Conservation (phyloP, 2,888 invertebrate species). For the Pediacus dermestoides region DNA sequence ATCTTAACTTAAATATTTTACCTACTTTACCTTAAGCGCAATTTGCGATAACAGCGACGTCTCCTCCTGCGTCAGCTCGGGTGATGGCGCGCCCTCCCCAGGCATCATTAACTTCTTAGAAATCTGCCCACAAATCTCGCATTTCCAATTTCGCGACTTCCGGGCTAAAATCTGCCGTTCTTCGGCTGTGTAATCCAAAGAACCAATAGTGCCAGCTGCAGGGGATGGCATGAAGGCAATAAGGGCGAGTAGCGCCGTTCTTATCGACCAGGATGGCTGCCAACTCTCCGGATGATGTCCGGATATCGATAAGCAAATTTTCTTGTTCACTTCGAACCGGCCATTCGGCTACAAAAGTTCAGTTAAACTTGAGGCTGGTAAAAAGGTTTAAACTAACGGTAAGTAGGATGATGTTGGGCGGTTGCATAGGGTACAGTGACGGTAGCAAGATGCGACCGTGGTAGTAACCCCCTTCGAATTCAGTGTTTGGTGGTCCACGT, state of each 20-base stretch:
- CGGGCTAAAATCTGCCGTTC: slow-evolving; percentile 78
- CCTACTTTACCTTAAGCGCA: slow-evolving; percentile 51
- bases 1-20: too few relatives aligned
- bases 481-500: slow-evolving; percentile 81
- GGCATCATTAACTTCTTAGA: slow-evolving; percentile 51
- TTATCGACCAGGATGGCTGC: slow-evolving; percentile 96
- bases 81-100: slow-evolving; percentile 39
- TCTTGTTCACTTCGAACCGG: slow-evolving; percentile 88
- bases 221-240: slow-evolving; percentile 94
- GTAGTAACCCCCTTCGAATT: slow-evolving; percentile 87
- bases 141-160: slow-evolving; percentile 64
- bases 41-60: slow-evolving; percentile 54
- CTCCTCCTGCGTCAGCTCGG: slow-evolving; percentile 52
- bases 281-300: slow-evolving; percentile 97
- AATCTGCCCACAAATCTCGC: slow-evolving; percentile 61
- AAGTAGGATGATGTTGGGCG: slow-evolving; percentile 88
- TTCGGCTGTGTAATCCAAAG: slow-evolving; percentile 81
- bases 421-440: slow-evolving; percentile 95
- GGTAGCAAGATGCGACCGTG: slow-evolving; percentile 90
- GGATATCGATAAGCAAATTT: slow-evolving; percentile 93
- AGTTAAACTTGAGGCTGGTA: background rate
- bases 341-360: slow-evolving; percentile 73
- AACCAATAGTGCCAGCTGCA: slow-evolving; percentile 86
- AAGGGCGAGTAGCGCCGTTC: slow-evolving; percentile 86
- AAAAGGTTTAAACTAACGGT: slow-evolving; percentile 60